Percentiles rank a stretch among this genome's conserved stretches.
phyloP scores from a whole-genome alignment of 2,888 invertebrate species.

The Heliconius ismenius region DNA sequence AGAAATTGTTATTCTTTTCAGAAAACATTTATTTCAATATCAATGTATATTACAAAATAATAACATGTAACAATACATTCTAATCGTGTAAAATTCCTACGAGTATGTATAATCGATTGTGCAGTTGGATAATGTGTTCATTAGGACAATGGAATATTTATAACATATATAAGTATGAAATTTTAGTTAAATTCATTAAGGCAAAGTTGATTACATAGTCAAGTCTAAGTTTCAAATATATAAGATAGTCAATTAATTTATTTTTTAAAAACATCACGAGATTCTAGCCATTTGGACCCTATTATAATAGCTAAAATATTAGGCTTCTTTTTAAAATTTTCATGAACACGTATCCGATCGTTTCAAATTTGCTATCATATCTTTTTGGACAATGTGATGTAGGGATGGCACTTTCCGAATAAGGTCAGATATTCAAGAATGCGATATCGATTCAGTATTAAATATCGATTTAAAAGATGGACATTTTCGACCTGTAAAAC shows the following conservation, averaged over 20 bases:
- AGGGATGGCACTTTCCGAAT: too few relatives aligned
- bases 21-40: slow-evolving; percentile 12
- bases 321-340: slow-evolving; percentile 18
- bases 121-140: slow-evolving; percentile 20
- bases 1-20: slow-evolving; percentile 17
- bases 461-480: too few relatives aligned
- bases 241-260: slow-evolving; percentile 14
- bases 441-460: too few relatives aligned
- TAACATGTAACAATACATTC: slow-evolving; percentile 5
- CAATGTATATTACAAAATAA: slow-evolving; percentile 5
- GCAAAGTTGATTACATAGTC: slow-evolving; percentile 28
- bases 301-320: slow-evolving; percentile 59
- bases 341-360: slow-evolving; percentile 33
- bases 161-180: slow-evolving; percentile 16
- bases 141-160: slow-evolving; percentile 1
- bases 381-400: not conserved
- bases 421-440: too few relatives aligned
- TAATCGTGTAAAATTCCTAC: slow-evolving; percentile 15
- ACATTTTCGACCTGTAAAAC: too few relatives aligned
- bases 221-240: slow-evolving; percentile 5
- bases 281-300: slow-evolving; percentile 72
- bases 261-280: slow-evolving; percentile 52
- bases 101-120: slow-evolving; percentile 16
- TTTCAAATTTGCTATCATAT: not conserved
- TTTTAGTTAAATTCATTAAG: slow-evolving; percentile 38